Evolutionary conservation across 2,113 vertebrate species (phyloP), one percentile per base, ranked within the genome.

Genomic region (Hippocampus guttulatus): DNA sequence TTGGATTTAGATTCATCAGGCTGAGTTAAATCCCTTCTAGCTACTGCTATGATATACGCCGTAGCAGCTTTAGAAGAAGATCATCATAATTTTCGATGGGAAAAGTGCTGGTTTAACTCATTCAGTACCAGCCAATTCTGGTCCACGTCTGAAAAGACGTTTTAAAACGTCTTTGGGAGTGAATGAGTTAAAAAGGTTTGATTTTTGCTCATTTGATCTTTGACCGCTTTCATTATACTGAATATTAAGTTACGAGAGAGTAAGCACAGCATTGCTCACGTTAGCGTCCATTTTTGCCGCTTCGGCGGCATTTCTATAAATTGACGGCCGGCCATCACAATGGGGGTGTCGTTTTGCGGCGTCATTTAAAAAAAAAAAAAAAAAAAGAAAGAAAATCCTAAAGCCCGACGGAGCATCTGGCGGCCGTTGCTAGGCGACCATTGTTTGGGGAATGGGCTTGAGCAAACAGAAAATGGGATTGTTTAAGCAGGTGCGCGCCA

Each of bases 321-420:
- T 40, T 21, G 61, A 40, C 21, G n/a, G 20, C 40, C 2, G 33
- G 61, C 61, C 33, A 40, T 10, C 18, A 63, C 61, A 40, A 41
- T 6, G 61, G n/a, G n/a, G 61, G 21, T 10, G 23, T 27, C 64
- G 9, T 49, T 16, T 11, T 65, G 43, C 7, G 10, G 64, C 23
- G 64, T 40, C 21, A 25, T 65, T 38, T 1, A 14, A 45, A 45
- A 45, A 45, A 45, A 45, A 45, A 12, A 47, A 54, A 45, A 12
- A 47, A 54, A n/a, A n/a, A n/a, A n/a, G n/a, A 68, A 68, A 68
- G n/a, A 68, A 68, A n/a, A 49, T 54, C 51, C 66, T 33, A 54
- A 68, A 58, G 33, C 40, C 15, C 40, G 54, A 70, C 25, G 43
- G 55, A 70, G 40, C 55, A 5, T 21, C 40, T 61, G 18, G 40